Conservation (phyloP, 2,888 invertebrate genomes). For the Tipula vernalis region DNA sequence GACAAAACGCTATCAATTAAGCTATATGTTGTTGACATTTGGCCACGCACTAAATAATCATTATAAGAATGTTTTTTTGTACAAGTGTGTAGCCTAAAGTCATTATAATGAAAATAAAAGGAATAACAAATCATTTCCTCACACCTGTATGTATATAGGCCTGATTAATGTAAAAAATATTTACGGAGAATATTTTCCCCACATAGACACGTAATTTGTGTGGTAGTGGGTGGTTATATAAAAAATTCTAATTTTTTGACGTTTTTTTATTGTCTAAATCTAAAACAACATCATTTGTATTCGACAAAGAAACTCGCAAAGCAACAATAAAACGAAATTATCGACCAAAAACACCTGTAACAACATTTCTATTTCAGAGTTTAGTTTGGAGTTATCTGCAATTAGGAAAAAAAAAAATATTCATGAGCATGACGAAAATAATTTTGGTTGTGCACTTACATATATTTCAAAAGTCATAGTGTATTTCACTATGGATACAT, state of each 20-base stretch:
- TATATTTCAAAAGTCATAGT: too few species aligned
- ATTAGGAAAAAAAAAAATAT: not conserved
- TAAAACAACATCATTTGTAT: not conserved
- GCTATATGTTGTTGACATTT: too few species aligned
- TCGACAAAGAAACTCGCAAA: not conserved
- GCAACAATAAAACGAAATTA: not conserved
- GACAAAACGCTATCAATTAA: too few species aligned
- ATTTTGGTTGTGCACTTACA: not conserved
- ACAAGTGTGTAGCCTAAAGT: too few species aligned
- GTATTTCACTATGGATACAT: too few species aligned
- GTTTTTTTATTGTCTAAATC: not conserved
- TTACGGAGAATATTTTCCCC: not conserved
- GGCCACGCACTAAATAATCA: too few species aligned
- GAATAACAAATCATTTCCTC: not conserved
- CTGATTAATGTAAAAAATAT: not conserved
- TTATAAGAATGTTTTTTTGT: too few species aligned
- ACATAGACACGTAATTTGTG: not conserved
- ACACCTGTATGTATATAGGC: not conserved
- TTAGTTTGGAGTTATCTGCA: not conserved
- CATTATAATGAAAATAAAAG: not conserved
- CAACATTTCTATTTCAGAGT: not conserved
- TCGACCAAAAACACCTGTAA: not conserved
- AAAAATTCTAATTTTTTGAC: not conserved
- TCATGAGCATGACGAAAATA: not conserved
- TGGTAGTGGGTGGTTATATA: not conserved